Evolutionary conservation across 2,797 vertebrate genomes (phyloP), one percentile per base, ranked within the genome.

Genomic region (Neosilurus hyrtlii): DNA sequence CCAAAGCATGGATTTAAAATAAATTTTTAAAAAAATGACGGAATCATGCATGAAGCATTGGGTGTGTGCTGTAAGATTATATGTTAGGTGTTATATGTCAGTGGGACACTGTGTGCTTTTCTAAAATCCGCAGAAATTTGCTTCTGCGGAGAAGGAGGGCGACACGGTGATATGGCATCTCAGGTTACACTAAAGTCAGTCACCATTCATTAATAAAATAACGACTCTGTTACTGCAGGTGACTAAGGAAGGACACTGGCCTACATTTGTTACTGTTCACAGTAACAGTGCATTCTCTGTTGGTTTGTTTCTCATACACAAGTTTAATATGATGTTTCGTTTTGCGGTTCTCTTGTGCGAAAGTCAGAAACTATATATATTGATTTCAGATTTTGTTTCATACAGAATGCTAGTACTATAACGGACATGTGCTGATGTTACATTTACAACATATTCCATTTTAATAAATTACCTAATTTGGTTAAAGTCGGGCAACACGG

Each of bases 161-260:
- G 85, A 85, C 83, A 88, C 37, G 43, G 73, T 82, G 87, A 90
- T 88, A 83, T n/a, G 66, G 88, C 67, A 71, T 72, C 84, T 84
- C 66, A 82, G 71, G 86, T 43, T 77, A 90, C 85, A 87, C 85
- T 79, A 35, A 81, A 83, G 43, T 62, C n/a, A 49, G 49, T 74
- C 63, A 62, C 26, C 74, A 90, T 91, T 93, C 85, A 88, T 87
- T 86, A 80, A 91, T 92, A 92, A 88, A 92, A 92, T 90, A 68
- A 93, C 88, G 71, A 77, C 57, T 68, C 68, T 9, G 78, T 66
- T 84, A 67, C 54, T 72, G 49, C 22, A n/a, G 51, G 51, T 65
- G 24, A 80, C 54, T 52, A 35, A 35, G 14, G 71, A 43, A 72
- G 35, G 62, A 84, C 59, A 22, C 52, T 43, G 61, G 37, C 18